Evolutionary conservation across 2,113 vertebrate species (phyloP).

Genomic region (Rhegmatorhina hoffmannsi): DNA sequence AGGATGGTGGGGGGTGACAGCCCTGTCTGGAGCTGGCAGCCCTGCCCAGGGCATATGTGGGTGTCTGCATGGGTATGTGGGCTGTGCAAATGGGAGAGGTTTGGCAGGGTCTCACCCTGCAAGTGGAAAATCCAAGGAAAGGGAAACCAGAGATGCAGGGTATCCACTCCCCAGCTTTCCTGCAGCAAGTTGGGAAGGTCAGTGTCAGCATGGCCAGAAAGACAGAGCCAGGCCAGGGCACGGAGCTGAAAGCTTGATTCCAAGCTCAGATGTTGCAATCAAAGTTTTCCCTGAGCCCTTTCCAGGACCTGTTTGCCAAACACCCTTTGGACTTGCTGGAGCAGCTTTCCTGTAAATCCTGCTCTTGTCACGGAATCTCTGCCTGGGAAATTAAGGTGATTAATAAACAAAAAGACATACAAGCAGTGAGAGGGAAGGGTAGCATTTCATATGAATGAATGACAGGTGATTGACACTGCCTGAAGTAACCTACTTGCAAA

Average conservation of each 20-base stretch:
- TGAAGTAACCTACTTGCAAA: not conserved
- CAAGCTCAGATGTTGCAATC: not conserved
- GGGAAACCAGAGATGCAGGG: fast-evolving
- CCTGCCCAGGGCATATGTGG: fast-evolving
- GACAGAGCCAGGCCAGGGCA: not conserved
- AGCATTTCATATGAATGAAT: not conserved
- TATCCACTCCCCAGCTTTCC: not conserved
- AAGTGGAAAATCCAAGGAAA: not conserved
- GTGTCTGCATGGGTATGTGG: not conserved
- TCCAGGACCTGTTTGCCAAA: not conserved
- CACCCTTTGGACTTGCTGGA: not conserved
- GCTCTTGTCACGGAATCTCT: not conserved
- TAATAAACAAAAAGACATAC: not conserved
- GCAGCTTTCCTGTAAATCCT: not conserved
- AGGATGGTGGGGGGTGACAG: not conserved
- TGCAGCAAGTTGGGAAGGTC: not conserved
- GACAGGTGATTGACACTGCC: not conserved
- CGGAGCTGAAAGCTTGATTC: not conserved
- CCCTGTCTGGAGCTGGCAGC: not conserved
- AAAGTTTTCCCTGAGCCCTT: not conserved
- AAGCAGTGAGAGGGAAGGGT: not conserved
- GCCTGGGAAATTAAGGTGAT: not conserved
- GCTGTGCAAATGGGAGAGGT: fast-evolving
- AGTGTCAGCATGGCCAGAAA: fast-evolving
- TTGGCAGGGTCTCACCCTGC: not conserved